Evolutionary conservation across 1,140 invertebrate species (phyloP).

Genomic region (Frieseomelitta varia): DNA sequence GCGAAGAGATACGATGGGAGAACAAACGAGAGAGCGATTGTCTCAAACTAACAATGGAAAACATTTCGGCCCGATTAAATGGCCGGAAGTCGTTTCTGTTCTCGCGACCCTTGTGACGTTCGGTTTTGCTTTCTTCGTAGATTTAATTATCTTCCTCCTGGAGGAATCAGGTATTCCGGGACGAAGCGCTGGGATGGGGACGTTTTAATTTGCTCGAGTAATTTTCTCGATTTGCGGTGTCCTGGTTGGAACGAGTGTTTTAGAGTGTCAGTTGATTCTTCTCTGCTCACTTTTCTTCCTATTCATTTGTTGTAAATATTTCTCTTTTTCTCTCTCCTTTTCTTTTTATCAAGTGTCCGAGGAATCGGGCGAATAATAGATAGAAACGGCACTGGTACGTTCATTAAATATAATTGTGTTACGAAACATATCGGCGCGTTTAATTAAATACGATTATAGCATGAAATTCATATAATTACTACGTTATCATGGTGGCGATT

Average conservation of each 20-base stretch:
- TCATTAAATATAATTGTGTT: too few species aligned
- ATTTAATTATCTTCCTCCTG: background rate
- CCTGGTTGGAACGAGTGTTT: background rate
- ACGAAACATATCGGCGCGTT: too few species aligned
- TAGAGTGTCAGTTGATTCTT: too few species aligned
- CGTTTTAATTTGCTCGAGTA: slow-evolving; percentile 7
- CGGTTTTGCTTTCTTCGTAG: background rate
- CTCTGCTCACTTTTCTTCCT: background rate
- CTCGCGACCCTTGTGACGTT: background rate
- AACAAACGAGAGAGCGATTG: background rate
- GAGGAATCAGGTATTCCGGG: background rate
- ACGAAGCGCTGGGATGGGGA: background rate
- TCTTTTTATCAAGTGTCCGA: too few species aligned
- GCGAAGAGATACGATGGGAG: too few species aligned
- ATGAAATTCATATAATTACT: too few species aligned
- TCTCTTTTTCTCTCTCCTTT: too few species aligned
- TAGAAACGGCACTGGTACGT: too few species aligned
- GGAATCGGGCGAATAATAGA: too few species aligned
- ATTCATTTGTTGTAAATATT: background rate
- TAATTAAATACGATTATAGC: too few species aligned
- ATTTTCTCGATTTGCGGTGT: background rate
- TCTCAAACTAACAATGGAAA: background rate
- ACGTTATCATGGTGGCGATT: too few species aligned
- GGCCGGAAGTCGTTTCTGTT: background rate
- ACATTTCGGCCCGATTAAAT: background rate